These are phyloP conservation scores for Prunella fulvescens DNA, from an alignment of 2,113 vertebrate species.

Conservation along the genomic window DNA sequence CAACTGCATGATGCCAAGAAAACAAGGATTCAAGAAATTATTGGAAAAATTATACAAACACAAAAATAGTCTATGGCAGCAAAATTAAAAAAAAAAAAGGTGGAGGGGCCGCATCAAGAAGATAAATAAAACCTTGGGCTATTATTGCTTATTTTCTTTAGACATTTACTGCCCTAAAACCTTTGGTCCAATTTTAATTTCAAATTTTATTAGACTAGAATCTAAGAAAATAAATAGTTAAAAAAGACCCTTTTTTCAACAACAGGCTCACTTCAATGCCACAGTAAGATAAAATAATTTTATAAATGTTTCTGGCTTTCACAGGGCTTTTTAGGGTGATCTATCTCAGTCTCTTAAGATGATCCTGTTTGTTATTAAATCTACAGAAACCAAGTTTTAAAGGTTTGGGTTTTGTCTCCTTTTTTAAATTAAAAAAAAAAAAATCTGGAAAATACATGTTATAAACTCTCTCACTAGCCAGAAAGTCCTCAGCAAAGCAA, in stretches of 20 bases:
- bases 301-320: not conserved
- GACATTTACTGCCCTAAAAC: not conserved
- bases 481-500: not conserved
- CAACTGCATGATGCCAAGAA: not conserved
- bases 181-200: not conserved
- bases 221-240: not conserved
- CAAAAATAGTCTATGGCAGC: not conserved
- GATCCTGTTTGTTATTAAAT: not conserved
- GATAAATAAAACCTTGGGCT: not conserved
- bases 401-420: not conserved
- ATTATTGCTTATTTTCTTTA: not conserved
- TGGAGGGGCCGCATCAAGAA: rapidly evolving
- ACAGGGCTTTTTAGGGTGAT: not conserved
- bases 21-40: not conserved
- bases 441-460: not conserved
- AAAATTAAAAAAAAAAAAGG: rapidly evolving
- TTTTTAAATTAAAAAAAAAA: not conserved
- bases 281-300: not conserved
- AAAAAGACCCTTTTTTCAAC: not conserved
- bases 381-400: not conserved
- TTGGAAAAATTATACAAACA: not conserved
- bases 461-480: not conserved
- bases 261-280: not conserved
- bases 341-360: not conserved
- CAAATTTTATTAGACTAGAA: not conserved